A percentile compares a stretch with the other conserved stretches of the same genome.
Evolutionary conservation across 2,113 vertebrate genomes (phyloP).

Genomic region (Mormyrus lacerda): DNA sequence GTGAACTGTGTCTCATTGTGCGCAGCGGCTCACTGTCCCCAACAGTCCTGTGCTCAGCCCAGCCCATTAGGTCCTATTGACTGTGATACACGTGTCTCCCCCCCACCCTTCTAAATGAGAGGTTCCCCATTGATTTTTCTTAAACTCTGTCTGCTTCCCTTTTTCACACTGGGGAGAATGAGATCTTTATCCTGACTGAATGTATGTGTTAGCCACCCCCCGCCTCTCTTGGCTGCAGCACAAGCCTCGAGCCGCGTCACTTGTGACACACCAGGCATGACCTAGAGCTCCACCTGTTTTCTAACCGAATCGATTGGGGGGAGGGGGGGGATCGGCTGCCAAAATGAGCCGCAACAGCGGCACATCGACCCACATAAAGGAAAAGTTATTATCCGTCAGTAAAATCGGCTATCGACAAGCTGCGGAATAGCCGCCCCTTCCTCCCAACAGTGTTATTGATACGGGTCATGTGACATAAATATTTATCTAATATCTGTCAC

Average conservation of each 20-base stretch:
- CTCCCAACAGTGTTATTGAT: conserved; percentile 75
- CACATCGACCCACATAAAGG: conserved; percentile 81
- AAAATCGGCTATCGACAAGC: conserved; percentile 96
- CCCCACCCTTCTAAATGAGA: conserved; percentile 67
- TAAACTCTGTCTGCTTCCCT: conserved; percentile 90
- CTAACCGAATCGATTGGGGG: conserved; percentile 43
- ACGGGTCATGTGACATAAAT: conserved; percentile 94
- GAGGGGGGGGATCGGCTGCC: conserved; percentile 31
- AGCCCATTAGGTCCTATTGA: conserved; percentile 98
- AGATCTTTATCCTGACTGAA: conserved; percentile 98
- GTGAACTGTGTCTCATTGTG: conserved; percentile 30
- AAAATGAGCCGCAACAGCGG: conserved; percentile 67
- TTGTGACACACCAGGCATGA: conserved; percentile 57
- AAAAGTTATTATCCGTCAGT: conserved; percentile 84
- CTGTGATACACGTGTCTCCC: conserved; percentile 98
- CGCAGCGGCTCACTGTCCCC: conserved; percentile 45
- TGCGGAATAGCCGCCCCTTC: conserved; percentile 79
- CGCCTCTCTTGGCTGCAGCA: conserved; percentile 44
- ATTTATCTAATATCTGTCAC: conserved; percentile 97
- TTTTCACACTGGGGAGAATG: conserved; percentile 76
- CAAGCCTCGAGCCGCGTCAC: conserved; percentile 61
- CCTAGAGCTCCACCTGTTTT: conserved; percentile 26
- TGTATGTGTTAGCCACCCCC: conserved; percentile 73
- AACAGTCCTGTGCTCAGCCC: conserved; percentile 75
- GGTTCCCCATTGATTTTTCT: conserved; percentile 96